Base-by-base conservation (phyloP, 2,113 vertebrate genomes). In the Platanista minor region DNA sequence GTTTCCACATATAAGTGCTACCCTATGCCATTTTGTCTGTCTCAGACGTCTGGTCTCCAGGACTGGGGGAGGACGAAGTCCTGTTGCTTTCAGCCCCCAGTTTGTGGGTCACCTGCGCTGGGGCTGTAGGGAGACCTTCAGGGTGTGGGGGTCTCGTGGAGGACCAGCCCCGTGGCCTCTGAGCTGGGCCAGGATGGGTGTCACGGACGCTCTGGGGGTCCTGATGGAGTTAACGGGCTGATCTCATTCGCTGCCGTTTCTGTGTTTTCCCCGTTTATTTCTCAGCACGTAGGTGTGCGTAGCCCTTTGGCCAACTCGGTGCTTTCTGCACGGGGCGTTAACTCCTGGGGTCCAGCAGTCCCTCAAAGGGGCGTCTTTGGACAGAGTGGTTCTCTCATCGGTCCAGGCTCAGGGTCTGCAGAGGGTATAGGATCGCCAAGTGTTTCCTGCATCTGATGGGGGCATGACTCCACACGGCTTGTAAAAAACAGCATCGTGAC, bases 211-310 rank as follows among this genome's bases (percentile, higher is more conserved):
- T 33, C 33, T n/a, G 66, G 27, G 27, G 33, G 4, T 10, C 8
- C 31, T 0, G 33, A 2, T 20, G 20, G 11, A 7, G 4, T 23
- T 10, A 23, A 20, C 4, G 5, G 25, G 15, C 25, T 41, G 5
- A 8, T 6, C 17, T 13, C 7, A 3, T 25, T 15, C 33, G 3
- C 78, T 18, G 52, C 3, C 78, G 3, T 61, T 82, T 15, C 14
- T 41, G n/a, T 10, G 54, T 59, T 59, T 27, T 27, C n/a, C 27
- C 23, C 8, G 14, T 39, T 29, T 17, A 18, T 39, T 6, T 27
- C 77, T 57, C 8, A 80, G 12, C 49, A 20, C 18, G 10, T 12
- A 18, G 39, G 11, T 3, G 14, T 23, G 6, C 20, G 13, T 15
- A 29, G 43, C 43, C 72, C 43, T 31, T 49, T 18, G 15, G 72